Base-by-base conservation (phyloP, 2,797 vertebrate species). In the Mus spretus region DNA sequence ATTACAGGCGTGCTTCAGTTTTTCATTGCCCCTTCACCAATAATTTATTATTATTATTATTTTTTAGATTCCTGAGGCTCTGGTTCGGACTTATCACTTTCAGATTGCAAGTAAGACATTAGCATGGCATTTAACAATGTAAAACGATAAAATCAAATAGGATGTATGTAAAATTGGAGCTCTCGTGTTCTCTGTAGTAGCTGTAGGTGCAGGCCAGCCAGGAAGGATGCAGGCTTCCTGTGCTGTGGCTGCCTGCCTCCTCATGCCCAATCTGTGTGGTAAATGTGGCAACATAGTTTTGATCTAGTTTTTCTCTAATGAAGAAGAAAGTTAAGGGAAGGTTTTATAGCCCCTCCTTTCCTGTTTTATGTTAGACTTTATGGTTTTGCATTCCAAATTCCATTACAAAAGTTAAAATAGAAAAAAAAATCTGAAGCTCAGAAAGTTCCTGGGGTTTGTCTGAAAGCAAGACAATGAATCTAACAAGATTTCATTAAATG, bases 321-420 rank as follows among this genome's bases (percentile, higher is more conserved):
- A 57, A 91, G 95, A 92, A 65, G n/a, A 74, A 96, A 89, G 53
- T 88, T 57, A 93, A 74, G 28, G 67, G 50, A 89, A 37, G 26
- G 65, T 79, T 81, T 87, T 74, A 78, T 61, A 89, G 11, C 67
- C 37, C 53, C 40, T 28, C 13, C 28, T 90, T 96, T 89, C 61
- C 79, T 75, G 20, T 89, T 96, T 97, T 90, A 80, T 95, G 26
- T 94, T 90, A 82, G 40, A 53, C 85, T 86, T 96, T 90, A 78
- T 78, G n/a, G 20, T 67, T 95, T 91, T 89, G 20, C 37, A 59
- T 89, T 92, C 79, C 3, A 96, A 91, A 89, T 94, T 94, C n/a
- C 34, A 79, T 80, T 91, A n/a, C 37, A 93, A 95, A 80, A 96
- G 59, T 74, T 14, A 70, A 79, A 90, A 93, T 53, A 89, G 61